Percentiles rank a stretch among this genome's conserved stretches.
Evolutionary conservation across 2,888 invertebrate genomes (phyloP).

Genomic region (Melanophora roralis): DNA sequence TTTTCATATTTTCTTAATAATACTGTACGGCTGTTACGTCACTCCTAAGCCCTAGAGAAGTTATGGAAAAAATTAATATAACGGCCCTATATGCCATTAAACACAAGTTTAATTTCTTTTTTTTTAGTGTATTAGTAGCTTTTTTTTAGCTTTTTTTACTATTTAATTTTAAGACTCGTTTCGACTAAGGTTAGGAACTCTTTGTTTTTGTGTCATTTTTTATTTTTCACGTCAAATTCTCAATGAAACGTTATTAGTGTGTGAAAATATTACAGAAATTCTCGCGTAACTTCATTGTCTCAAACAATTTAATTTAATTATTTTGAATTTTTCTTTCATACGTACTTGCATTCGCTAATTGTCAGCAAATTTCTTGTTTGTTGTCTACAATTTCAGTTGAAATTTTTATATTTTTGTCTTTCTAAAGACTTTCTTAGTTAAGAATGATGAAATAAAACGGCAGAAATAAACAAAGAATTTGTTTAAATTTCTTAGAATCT

Average conservation of each 20-base stretch:
- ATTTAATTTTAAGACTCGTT: conserved; percentile 8
- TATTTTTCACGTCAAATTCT: neutral
- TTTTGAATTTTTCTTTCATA: neutral
- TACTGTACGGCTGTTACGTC: no score
- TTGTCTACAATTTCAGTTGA: neutral
- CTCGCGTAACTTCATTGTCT: conserved; percentile 26
- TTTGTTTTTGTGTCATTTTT: neutral
- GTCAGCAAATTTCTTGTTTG: neutral
- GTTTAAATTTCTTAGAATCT: conserved; percentile 38
- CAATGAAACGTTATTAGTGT: conserved; percentile 52
- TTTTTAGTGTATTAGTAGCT: conserved; percentile 4
- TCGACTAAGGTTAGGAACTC: neutral
- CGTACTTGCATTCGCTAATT: conserved; percentile 2
- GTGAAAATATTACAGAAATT: conserved; percentile 49
- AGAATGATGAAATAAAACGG: neutral
- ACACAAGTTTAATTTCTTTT: neutral
- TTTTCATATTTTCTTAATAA: no score
- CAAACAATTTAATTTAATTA: conserved; percentile 40
- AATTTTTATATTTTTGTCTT: neutral
- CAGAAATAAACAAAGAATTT: conserved; percentile 10
- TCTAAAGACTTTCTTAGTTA: neutral
- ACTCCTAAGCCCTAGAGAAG: no score
- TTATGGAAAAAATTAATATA: no score
- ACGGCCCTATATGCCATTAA: no score
- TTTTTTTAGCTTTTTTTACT: conserved; percentile 23